phyloP scores from a whole-genome alignment of 2,888 invertebrate genomes.

The Hirtodrosophila duncani region DNA sequence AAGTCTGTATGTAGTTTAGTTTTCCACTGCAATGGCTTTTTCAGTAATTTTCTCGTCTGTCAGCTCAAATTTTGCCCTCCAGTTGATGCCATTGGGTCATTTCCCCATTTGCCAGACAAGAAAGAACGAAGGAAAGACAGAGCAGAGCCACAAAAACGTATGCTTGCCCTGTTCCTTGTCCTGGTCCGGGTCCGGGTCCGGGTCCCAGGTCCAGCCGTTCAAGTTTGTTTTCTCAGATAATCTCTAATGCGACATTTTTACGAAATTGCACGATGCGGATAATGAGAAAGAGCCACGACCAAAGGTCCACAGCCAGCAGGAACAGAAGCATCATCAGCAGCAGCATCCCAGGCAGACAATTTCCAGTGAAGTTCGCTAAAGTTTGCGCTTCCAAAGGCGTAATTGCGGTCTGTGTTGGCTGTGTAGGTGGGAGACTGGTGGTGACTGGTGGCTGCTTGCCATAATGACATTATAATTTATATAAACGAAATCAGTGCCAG shows the following conservation, averaged over 20 bases:
- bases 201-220: slow-evolving; percentile 36
- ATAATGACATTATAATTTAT: slow-evolving; percentile 77
- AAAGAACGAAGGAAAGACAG: background rate
- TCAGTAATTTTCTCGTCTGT: slow-evolving; percentile 70
- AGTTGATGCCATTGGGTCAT: slow-evolving; percentile 65
- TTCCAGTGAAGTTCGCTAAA: slow-evolving; percentile 36
- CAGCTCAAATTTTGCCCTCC: slow-evolving; percentile 65
- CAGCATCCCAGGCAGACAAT: slow-evolving; percentile 14
- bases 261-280: slow-evolving; percentile 73
- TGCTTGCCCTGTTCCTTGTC: slow-evolving; percentile 7
- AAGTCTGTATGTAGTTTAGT: slow-evolving; percentile 36
- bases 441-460: slow-evolving; percentile 53
- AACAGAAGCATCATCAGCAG: slow-evolving; percentile 10
- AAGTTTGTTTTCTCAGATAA: slow-evolving; percentile 74
- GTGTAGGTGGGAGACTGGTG: slow-evolving; percentile 26
- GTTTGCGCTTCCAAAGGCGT: slow-evolving; percentile 41
- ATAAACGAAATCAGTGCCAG: slow-evolving; percentile 71
- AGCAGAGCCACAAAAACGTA: slow-evolving; percentile 2
- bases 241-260: slow-evolving; percentile 75
- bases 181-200: slow-evolving; percentile 11
- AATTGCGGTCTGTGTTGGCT: slow-evolving; percentile 48
- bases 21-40: slow-evolving; percentile 69
- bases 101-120: slow-evolving; percentile 34
- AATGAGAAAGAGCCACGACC: slow-evolving; percentile 59
- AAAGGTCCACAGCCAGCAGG: slow-evolving; percentile 14